Percentiles rank a stretch among this genome's conserved stretches.
Conservation (phyloP, 2,797 vertebrate species). For the Lepidocolaptes lacrymiger region DNA sequence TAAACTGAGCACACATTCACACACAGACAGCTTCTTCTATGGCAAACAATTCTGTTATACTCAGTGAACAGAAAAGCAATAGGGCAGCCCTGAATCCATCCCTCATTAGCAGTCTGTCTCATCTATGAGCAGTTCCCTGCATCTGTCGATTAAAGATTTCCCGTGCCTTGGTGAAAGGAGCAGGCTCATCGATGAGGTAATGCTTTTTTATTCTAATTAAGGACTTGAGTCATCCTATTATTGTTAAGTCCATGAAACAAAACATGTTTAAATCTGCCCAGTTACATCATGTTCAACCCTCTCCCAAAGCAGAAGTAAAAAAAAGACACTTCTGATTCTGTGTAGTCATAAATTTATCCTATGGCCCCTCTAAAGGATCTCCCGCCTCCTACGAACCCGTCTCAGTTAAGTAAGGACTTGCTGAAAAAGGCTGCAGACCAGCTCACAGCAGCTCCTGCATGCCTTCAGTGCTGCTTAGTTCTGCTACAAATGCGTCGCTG, state of each 20-base stretch:
- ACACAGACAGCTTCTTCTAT: not conserved
- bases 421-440: not conserved
- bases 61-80: conserved; percentile 2
- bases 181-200: conserved; percentile 63
- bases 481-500: not conserved
- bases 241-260: conserved; percentile 48
- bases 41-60: conserved; percentile 13
- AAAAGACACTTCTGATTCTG: not conserved
- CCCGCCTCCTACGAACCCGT: not conserved
- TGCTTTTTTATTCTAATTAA: conserved; percentile 56
- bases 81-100: conserved; percentile 29
- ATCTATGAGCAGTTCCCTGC: conserved; percentile 14
- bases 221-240: conserved; percentile 65
- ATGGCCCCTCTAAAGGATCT: not conserved
- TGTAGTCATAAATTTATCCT: not conserved
- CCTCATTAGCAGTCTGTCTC: conserved; percentile 45
- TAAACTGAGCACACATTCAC: conserved; percentile 9
- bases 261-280: conserved; percentile 59
- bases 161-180: conserved; percentile 49
- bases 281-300: conserved; percentile 44
- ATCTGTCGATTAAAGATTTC: conserved; percentile 67
- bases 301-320: not conserved
- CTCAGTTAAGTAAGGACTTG: not conserved
- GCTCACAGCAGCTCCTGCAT: not conserved
- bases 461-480: not conserved